Evolutionary conservation across 2,797 vertebrate genomes (phyloP).

Genomic region (Phaenicophaeus curvirostris): DNA sequence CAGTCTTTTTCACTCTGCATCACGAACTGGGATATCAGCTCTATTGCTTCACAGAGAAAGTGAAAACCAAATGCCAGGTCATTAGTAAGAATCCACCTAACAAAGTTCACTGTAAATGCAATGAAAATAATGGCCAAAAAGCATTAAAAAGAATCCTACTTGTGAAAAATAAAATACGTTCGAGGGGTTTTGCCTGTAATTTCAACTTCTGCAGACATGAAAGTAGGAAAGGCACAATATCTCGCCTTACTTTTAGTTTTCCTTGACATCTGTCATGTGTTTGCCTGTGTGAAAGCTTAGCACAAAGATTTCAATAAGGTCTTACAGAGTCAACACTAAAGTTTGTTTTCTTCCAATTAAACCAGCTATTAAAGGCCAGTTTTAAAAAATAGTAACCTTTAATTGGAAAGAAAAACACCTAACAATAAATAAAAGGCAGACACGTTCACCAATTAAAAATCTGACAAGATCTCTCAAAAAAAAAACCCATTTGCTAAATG

Average conservation of each 20-base stretch:
- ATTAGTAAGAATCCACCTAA: constrained; percentile 4
- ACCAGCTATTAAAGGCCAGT: constrained; percentile 57
- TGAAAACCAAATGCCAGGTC: constrained; percentile 20
- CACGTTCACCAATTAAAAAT: constrained; percentile 74
- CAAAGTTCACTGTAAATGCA: constrained; percentile 23
- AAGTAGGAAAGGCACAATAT: background rate
- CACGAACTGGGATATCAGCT: background rate
- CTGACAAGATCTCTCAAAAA: constrained; percentile 65
- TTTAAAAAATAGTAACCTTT: constrained; percentile 45
- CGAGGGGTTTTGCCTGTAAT: background rate
- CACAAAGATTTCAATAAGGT: constrained; percentile 39
- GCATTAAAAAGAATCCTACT: background rate
- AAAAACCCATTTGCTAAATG: constrained; percentile 64
- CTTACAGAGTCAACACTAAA: constrained; percentile 39
- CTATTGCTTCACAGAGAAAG: background rate
- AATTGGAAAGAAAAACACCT: constrained; percentile 68
- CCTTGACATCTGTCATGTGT: background rate
- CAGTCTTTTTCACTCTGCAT: background rate
- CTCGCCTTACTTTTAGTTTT: constrained; percentile 9
- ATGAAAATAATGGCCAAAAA: constrained; percentile 5
- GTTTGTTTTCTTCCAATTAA: constrained; percentile 73
- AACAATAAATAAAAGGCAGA: constrained; percentile 61
- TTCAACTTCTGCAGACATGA: constrained; percentile 19
- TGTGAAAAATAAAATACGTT: constrained; percentile 20
- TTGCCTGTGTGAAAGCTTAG: constrained; percentile 11